Conservation (phyloP, 2,113 vertebrate species). For the Dolichallabes microphthalmus region DNA sequence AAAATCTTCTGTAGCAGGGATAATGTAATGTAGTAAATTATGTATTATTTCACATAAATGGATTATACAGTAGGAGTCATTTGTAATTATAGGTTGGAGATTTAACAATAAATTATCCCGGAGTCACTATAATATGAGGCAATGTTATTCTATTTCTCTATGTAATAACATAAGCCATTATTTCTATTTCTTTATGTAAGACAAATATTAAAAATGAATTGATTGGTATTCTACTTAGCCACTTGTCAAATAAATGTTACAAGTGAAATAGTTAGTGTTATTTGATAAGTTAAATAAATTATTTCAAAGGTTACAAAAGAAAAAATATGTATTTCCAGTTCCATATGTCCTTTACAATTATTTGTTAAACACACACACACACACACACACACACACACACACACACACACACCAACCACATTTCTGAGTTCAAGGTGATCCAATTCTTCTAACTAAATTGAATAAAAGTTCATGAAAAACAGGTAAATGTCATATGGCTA, state of each 20-base stretch:
- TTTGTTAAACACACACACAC: not conserved
- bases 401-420: not conserved
- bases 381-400: too few relatives aligned
- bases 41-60: not conserved
- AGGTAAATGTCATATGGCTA: slow-evolving; percentile 19
- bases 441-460: slow-evolving; percentile 19
- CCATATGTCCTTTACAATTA: not conserved
- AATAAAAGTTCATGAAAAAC: slow-evolving; percentile 36
- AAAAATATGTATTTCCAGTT: not conserved
- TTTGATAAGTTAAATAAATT: not conserved
- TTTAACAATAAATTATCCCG: not conserved
- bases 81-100: not conserved
- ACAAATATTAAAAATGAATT: not conserved
- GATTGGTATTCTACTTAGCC: not conserved
- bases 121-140: not conserved
- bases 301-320: not conserved
- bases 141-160: not conserved
- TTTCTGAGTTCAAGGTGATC: slow-evolving; percentile 32
- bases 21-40: not conserved
- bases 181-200: not conserved
- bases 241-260: not conserved
- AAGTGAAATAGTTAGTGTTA: not conserved
- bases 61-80: not conserved
- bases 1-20: not conserved
- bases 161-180: not conserved